Base-by-base conservation (phyloP, 30 jellyfish, hydroid and myxozoan species). In the Calvadosia cruxmelitensis region DNA sequence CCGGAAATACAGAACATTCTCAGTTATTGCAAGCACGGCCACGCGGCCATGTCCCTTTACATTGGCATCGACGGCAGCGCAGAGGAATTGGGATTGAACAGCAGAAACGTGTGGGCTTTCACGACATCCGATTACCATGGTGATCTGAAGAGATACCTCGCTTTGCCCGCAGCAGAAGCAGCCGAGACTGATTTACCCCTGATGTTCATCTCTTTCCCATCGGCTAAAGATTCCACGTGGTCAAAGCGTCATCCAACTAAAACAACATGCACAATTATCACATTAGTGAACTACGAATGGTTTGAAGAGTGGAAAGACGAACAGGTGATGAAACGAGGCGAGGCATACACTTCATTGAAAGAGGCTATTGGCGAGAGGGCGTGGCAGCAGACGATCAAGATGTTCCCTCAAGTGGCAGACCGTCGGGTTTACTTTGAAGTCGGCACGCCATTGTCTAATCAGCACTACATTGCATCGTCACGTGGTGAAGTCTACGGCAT, bases 201-300 rank as follows among this genome's bases (percentile, higher is more conserved):
- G 80, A 71, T 86, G 66, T 86, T 86, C 64, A 75, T 86, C 49
- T 86, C 96, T 10, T 86, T 86, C 57, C 96, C 96, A n/a, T 86
- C 96, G 16, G 49, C 96, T 27, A 86, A 86, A 67, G 96, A 86
- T 70, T 93, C 96, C n/a, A 75, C 86, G 0, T 86, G 96, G 96
- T 81, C 80, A 49, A 75, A 69, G 27, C 84, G 96, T 13, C 80
- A 50, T 67, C 96, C 96, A 2, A 94, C 94, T 10, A 86, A 86
- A 62, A 65, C 96, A 27, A 86, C 92, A 12, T 86, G 96, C 74
- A 85, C 94, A 15, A 80, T 86, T 68, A 81, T 86, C 24, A 86
- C 94, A 49, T 77, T 86, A 24, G 96, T 71, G 69, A 75, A 80
- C 73, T 86, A 84, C 65, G 82, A 86, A 28, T 86, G 96, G 96